Base-by-base conservation (phyloP, 1,140 invertebrate species). In the Chironomus striatipennis region DNA sequence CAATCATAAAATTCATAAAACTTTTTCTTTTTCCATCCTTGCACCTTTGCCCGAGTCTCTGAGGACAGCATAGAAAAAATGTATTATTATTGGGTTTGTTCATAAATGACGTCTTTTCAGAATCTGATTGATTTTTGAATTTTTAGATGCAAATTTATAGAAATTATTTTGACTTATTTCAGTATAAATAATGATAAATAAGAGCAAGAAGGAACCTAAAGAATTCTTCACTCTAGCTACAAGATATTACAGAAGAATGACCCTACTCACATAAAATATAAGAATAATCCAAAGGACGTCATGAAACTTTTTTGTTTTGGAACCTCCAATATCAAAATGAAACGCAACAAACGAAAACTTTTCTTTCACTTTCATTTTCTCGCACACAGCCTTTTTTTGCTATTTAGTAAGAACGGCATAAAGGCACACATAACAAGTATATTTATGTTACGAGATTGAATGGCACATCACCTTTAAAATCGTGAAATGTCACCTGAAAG, bases 381-480 rank as follows among this genome's bases (percentile, higher is more conserved):
- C 18, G 7, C 5, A 1, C 8, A 17, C 65, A 17, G 17, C 65
- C 65, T 57, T 57, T n/a, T 47, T 5, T n/a, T 57, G 47, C 15
- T 57, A 15, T 12, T 57, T 57, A 12, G 12, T n/a, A 15, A 57
- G 65, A 6, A 21, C 20, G 8, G 18, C 7, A 21, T 7, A 70
- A 67, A 67, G 2, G n/a, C 12, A 17, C n/a, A 67, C n/a, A 18
- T 20, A 70, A 70, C 8, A 7, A 21, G 9, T 70, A 18, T 18
- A 20, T 70, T n/a, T 10, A n/a, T 10, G 47, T 57, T n/a, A 1
- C 10, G 2, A 57, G 47, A 57, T 12, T 57, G 47, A 57, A 57
- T 57, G n/a, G 47, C 47, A 57, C 47, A 70, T 70, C 65, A 70
- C 65, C 65, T 70, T 70, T 70, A 70, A 70, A 12, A 21, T 70